These are phyloP conservation scores for Rhyzopertha dominica DNA, from an alignment of 1,140 invertebrate species.

Conservation along the genomic window DNA sequence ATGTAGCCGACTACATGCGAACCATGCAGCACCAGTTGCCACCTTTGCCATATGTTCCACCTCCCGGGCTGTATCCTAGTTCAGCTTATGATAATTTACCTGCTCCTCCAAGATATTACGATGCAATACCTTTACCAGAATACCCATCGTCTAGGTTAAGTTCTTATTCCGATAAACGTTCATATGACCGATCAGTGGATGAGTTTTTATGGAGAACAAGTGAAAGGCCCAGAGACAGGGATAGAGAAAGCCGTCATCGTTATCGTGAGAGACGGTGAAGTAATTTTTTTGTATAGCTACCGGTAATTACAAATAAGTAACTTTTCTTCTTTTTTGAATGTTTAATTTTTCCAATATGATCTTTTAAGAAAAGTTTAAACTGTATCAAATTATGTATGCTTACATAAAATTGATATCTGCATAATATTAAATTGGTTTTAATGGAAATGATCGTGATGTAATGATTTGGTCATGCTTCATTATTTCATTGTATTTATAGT, in stretches of 20 bases:
- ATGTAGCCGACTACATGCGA: slow-evolving; percentile 72
- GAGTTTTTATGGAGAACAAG: slow-evolving; percentile 83
- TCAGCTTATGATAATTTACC: slow-evolving; percentile 66
- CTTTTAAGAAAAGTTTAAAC: too few species aligned
- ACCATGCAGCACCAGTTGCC: slow-evolving; percentile 76
- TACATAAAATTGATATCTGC: too few species aligned
- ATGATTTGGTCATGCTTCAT: too few species aligned
- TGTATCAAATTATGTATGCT: too few species aligned
- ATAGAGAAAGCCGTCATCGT: slow-evolving; percentile 33
- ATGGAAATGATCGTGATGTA: too few species aligned
- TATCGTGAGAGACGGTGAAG: slow-evolving; percentile 31
- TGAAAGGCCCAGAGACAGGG: slow-evolving; percentile 53
- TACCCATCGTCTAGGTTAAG: slow-evolving; percentile 51
- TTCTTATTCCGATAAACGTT: slow-evolving; percentile 65
- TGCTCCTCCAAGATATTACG: slow-evolving; percentile 72
- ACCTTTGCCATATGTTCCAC: slow-evolving; percentile 64
- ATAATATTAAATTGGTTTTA: too few species aligned
- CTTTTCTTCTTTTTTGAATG: too few species aligned
- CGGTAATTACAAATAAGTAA: too few species aligned
- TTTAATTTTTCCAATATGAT: too few species aligned
- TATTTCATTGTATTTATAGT: too few species aligned
- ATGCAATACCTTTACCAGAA: slow-evolving; percentile 63
- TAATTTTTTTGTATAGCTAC: neutral
- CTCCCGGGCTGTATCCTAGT: slow-evolving; percentile 53
- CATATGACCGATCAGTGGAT: slow-evolving; percentile 85